Conservation (phyloP, 1,140 invertebrate genomes). For the Dufourea novaeangliae region DNA sequence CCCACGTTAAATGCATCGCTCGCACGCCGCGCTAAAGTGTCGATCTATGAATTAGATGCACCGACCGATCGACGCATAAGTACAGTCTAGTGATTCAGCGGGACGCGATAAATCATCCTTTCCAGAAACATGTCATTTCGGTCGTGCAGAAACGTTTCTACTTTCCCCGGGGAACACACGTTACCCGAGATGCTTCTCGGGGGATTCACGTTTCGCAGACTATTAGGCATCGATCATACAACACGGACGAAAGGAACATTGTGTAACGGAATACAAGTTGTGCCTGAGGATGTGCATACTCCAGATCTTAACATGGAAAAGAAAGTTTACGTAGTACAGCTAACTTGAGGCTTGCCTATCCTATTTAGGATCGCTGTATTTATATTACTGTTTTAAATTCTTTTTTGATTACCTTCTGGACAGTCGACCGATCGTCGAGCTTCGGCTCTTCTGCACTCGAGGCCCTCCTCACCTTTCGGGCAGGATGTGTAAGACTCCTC, state of each 20-base stretch:
- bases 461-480: slow-evolving; percentile 78
- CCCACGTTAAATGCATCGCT: slow-evolving; percentile 11
- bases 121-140: background rate
- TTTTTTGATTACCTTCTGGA: slow-evolving; percentile 74
- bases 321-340: background rate
- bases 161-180: background rate
- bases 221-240: background rate
- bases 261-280: background rate
- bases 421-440: slow-evolving; percentile 80
- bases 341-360: too few species aligned
- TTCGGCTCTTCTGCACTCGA: slow-evolving; percentile 79
- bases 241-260: background rate
- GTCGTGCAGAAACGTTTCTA: background rate
- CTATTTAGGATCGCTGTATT: too few species aligned
- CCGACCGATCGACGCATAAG: background rate
- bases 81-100: background rate
- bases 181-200: background rate
- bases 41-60: background rate
- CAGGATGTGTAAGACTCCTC: slow-evolving; percentile 73
- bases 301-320: background rate
- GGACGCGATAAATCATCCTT: slow-evolving; percentile 11
- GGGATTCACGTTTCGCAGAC: background rate
- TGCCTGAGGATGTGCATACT: background rate
- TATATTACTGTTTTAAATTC: background rate
- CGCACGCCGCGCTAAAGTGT: background rate